These are phyloP conservation scores for Biston betularia DNA, from an alignment of 2,888 invertebrate genomes.

Conservation along the genomic window DNA sequence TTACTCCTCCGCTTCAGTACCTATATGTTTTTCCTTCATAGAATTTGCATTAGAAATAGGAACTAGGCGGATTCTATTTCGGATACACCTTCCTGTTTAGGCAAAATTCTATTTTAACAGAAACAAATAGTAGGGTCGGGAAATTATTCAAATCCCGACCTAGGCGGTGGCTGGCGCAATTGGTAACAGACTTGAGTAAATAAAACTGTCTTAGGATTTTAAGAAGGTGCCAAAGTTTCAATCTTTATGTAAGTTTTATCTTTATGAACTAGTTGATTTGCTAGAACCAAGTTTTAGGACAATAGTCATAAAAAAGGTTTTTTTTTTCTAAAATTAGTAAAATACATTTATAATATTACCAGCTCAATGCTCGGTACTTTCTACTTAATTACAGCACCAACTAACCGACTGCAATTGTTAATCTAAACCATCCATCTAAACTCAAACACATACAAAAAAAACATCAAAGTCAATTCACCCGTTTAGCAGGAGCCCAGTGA, in stretches of 20 bases:
- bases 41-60: conserved; percentile 42
- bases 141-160: conserved; percentile 35
- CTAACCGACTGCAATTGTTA: no score
- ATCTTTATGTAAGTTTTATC: not conserved
- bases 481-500: no score
- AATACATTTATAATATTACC: no score
- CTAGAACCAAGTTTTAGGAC: no score
- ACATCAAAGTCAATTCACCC: no score
- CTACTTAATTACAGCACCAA: no score
- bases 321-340: no score
- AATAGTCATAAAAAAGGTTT: no score
- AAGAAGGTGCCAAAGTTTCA: not conserved
- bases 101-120: conserved; percentile 34
- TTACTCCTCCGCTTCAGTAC: conserved; percentile 19
- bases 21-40: conserved; percentile 37
- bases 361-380: no score
- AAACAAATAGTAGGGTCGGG: conserved; percentile 32
- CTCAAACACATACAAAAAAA: no score
- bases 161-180: conserved; percentile 18
- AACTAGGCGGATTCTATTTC: conserved; percentile 23
- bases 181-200: conserved; percentile 11
- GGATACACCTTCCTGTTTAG: conserved; percentile 28
- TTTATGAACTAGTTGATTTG: not conserved
- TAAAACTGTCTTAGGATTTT: not conserved
- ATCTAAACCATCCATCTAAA: no score